Evolutionary conservation across 2,797 vertebrate genomes (phyloP), one percentile per base, ranked within the genome.

Genomic region (Carapus acus): DNA sequence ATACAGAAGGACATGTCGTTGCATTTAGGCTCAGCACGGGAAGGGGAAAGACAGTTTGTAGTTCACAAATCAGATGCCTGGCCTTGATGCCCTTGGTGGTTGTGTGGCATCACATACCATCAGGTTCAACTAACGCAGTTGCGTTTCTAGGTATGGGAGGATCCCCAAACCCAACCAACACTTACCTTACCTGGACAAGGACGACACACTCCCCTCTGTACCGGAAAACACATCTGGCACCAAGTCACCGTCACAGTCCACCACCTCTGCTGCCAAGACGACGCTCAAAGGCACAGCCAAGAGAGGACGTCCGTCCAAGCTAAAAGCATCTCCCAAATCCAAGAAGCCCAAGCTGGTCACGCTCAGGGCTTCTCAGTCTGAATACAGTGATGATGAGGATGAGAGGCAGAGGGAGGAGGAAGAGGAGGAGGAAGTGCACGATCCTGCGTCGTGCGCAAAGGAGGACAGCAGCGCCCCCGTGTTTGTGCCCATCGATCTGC

Each of bases 401-500:
- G 82, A 72, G 4, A 29, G 42, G 2, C 84, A 88, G 54, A 84
- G 58, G 6, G 68, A 69, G 1, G 62, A 55, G 2, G 74, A 76
- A 5, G 77, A 70, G 7, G 48, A 67, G 62, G 88, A 85, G 71
- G 88, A 88, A 54, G 81, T 81, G 17, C 79, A 87, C 48, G 74
- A 53, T 22, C 81, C 21, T 46, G 58, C 57, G 8, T 75, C 84
- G 52, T 73, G 83, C 49, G 81, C 83, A 0, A 85, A 88, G 24
- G 85, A 90, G 71, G 85, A 93, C 74, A 88, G 88, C 76, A 83
- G 85, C 69, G 88, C 89, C 20, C 86, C 90, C 18, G 90, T 79
- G 0, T 96, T 96, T 75, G 88, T 97, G 47, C 92, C 94, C 7
- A 55, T 86, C 56, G 86, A 89, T 59, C 88, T 99, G 58, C 88